Conservation (phyloP, 2,797 vertebrate species). For the Hephaestus fuliginosus region DNA sequence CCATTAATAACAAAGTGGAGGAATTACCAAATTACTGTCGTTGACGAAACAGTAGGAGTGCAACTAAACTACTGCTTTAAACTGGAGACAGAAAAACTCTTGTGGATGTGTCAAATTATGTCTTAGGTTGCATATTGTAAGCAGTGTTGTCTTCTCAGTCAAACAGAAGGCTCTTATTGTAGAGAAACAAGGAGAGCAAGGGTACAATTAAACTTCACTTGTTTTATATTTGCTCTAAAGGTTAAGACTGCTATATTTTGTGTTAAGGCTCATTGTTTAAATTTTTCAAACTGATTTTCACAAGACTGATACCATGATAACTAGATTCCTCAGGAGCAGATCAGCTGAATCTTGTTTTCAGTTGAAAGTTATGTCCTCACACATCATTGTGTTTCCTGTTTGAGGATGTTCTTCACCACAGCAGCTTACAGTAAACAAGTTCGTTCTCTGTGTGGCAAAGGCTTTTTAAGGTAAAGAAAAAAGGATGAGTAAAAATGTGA, state of each 20-base stretch:
- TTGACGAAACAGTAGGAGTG: constrained; percentile 19
- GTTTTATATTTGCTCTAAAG: not conserved
- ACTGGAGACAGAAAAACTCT: not conserved
- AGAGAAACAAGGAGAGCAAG: no score
- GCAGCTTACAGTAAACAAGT: not conserved
- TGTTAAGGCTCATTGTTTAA: not conserved
- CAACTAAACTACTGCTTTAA: constrained; percentile 4
- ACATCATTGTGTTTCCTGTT: not conserved
- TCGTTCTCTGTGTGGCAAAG: not conserved
- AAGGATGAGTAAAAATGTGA: not conserved
- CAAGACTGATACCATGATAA: not conserved
- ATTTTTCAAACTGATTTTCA: not conserved
- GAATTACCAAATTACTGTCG: constrained; percentile 38
- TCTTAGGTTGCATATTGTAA: not conserved
- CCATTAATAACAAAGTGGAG: constrained; percentile 54
- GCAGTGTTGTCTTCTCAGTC: not conserved
- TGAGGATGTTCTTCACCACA: not conserved
- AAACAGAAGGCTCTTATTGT: not conserved
- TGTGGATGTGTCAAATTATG: not conserved
- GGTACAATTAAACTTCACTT: no score
- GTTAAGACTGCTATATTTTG: not conserved
- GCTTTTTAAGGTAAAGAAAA: not conserved
- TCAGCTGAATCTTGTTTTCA: not conserved
- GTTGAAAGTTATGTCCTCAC: not conserved
- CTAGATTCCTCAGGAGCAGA: no score